Percentiles rank a stretch among this genome's conserved stretches.
These are phyloP conservation scores for Dolichoris vasculosae DNA, from an alignment of 1,140 invertebrate species.

Conservation along the genomic window DNA sequence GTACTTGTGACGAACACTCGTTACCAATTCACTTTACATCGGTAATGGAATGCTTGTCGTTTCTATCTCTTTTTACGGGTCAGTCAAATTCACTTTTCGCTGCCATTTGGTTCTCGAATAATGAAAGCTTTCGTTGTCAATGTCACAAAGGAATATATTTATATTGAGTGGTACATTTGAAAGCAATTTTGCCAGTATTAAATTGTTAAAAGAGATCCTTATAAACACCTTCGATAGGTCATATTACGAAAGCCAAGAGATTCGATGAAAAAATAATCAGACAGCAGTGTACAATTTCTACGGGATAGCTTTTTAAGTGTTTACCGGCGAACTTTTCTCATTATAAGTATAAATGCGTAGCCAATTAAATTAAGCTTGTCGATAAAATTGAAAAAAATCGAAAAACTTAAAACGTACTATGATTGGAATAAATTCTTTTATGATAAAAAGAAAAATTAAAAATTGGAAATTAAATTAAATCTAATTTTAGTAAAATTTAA, in stretches of 20 bases:
- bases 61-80: not conserved
- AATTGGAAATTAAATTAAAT: not conserved
- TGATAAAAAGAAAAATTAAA: not conserved
- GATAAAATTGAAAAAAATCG: slow-evolving; percentile 35
- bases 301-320: slow-evolving; percentile 29
- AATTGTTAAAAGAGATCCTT: not conserved
- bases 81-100: not conserved
- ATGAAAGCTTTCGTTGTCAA: not conserved
- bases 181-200: slow-evolving; percentile 1
- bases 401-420: slow-evolving; percentile 20
- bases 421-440: not conserved
- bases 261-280: slow-evolving; percentile 20
- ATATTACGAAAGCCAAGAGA: not conserved
- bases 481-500: not conserved
- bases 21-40: slow-evolving; percentile 41
- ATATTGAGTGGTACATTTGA: not conserved
- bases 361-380: slow-evolving; percentile 65
- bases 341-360: slow-evolving; percentile 66
- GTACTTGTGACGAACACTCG: slow-evolving; percentile 12
- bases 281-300: slow-evolving; percentile 31
- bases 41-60: slow-evolving; percentile 21
- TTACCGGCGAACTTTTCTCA: slow-evolving; percentile 64
- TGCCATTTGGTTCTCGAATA: slow-evolving; percentile 18
- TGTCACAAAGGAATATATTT: slow-evolving; percentile 6
- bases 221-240: not conserved